Base-by-base conservation (phyloP, 2,888 invertebrate species). In the Limnephilus rhombicus region DNA sequence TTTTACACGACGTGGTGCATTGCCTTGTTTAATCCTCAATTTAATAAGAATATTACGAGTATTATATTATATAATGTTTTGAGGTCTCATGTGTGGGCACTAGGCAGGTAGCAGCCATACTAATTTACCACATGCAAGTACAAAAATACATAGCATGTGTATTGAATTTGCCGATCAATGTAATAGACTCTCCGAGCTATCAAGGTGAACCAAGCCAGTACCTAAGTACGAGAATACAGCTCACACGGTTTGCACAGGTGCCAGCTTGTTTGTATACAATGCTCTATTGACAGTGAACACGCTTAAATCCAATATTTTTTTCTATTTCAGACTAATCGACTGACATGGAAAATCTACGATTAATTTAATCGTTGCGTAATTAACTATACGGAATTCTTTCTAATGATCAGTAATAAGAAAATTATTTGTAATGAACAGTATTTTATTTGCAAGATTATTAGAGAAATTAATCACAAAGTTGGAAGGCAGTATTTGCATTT, bases 211-310 rank as follows among this genome's bases (percentile, higher is more conserved):
- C 89, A 49, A 88, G 80, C 80, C 18, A 89, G n/a, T 80, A 34
- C 24, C 80, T 34, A 68, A 68, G 24, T 68, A 68, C n/a, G 68
- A 9, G 68, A 68, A 24, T 68, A 68, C 68, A 24, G 86, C 87
- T 87, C 31, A 53, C 29, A 86, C 68, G 82, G 87, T 89, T 91
- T 91, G 91, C 45, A 91, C 91, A 91, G 91, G 89, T 91, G 91
- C 82, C 89, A 85, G 15, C 31, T 45, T 90, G 82, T 68, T 90
- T 49, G 90, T 34, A 80, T 89, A 80, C 80, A 37, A 80, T 89
- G 80, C 80, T 89, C 88, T 89, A 80, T 89, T 37, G 80, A 89
- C 88, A 31, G 80, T 89, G 87, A 37, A 83, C 37, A 87, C 53
- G 88, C 88, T 80, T 37, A 89, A 68, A 88, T 68, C 68, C 68